These are phyloP conservation scores for Drosophila carrolli DNA, from an alignment of 1,140 invertebrate species.

Conservation along the genomic window DNA sequence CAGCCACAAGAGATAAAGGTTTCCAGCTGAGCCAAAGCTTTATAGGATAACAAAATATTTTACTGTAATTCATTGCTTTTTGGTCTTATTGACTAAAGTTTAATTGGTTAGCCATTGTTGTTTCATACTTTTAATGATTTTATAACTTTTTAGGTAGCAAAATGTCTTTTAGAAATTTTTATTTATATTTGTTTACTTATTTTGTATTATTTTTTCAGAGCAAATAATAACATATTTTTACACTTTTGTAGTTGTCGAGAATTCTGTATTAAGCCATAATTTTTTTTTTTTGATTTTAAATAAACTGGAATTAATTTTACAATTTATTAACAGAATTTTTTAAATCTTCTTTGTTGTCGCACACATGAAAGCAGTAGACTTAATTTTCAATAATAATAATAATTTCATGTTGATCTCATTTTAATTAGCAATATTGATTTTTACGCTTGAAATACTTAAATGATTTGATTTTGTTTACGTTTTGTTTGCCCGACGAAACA, in stretches of 20 bases:
- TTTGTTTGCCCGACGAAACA: constrained; percentile 19
- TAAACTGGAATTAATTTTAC: too few species aligned
- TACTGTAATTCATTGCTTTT: constrained; percentile 7
- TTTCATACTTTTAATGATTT: neutral
- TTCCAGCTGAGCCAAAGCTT: neutral
- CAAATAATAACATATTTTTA: too few species aligned
- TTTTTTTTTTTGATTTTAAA: too few species aligned
- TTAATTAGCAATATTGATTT: neutral
- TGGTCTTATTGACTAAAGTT: neutral
- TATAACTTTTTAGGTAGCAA: neutral
- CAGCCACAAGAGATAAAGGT: constrained; percentile 1
- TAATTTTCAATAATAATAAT: too few species aligned
- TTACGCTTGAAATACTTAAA: neutral
- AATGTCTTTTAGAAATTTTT: neutral
- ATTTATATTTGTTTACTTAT: neutral
- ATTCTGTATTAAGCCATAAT: too few species aligned
- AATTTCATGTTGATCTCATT: too few species aligned
- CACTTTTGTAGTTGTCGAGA: too few species aligned
- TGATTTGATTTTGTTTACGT: neutral
- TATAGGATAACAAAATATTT: constrained; percentile 3
- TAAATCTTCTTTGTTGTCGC: too few species aligned
- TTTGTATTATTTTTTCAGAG: neutral
- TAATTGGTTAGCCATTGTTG: neutral
- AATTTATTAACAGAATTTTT: too few species aligned
- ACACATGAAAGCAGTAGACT: too few species aligned